Conservation (phyloP, 2,888 invertebrate genomes). For the Pilophorus perplexus region DNA sequence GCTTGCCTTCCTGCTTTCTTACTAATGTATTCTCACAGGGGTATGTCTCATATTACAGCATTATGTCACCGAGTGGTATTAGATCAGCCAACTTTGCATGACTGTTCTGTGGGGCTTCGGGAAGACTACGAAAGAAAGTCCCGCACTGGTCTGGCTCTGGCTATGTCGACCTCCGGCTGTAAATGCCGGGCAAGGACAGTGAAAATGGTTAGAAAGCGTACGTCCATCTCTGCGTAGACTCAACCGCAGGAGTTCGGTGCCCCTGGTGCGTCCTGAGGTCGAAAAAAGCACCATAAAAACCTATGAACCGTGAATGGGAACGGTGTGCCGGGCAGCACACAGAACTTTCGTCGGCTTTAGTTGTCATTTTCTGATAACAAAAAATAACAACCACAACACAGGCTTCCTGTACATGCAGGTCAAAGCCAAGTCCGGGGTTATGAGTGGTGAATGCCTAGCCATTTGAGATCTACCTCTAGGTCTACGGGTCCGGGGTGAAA, state of each 20-base stretch:
- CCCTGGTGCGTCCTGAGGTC: not conserved
- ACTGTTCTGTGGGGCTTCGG: no score
- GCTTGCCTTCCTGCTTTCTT: conserved; percentile 15
- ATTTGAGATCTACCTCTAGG: no score
- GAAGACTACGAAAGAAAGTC: not conserved
- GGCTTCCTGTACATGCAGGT: no score
- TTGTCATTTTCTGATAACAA: no score
- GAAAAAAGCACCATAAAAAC: no score
- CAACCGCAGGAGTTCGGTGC: not conserved
- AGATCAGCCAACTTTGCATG: conserved; percentile 14
- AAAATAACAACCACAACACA: no score
- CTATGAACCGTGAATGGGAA: no score
- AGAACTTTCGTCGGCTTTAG: no score
- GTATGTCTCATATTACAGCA: not conserved
- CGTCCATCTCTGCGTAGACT: conserved; percentile 1
- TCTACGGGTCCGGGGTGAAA: no score
- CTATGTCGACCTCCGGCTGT: not conserved
- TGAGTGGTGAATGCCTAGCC: no score
- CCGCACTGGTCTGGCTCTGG: not conserved
- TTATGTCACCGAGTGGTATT: conserved; percentile 9
- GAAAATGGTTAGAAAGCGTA: conserved; percentile 17
- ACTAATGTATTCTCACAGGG: conserved; percentile 3
- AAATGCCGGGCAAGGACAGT: conserved; percentile 13
- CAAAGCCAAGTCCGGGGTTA: no score
- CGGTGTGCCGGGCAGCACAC: no score